A percentile compares a stretch with the other conserved stretches of the same genome.
Conservation (phyloP, 2,797 vertebrate species). For the Rhinella marina region DNA sequence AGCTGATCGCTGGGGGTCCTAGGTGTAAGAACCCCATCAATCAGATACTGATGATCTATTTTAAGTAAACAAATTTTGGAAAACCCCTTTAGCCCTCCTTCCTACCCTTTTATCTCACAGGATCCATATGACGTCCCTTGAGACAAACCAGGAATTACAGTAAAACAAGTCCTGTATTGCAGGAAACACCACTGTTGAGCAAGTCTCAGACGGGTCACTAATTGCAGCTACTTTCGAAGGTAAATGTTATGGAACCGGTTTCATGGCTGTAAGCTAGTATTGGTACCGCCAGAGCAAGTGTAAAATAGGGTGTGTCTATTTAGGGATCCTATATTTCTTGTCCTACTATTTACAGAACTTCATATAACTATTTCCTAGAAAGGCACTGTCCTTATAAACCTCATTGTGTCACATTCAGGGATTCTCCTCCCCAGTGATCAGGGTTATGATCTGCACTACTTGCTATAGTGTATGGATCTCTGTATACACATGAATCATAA, state of each 20-base stretch:
- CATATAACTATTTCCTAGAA: conserved; percentile 51
- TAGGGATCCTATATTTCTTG: conserved; percentile 34
- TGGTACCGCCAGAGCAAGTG: conserved; percentile 36
- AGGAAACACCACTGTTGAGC: conserved; percentile 13
- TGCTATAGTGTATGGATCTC: neutral
- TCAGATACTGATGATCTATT: too few relatives aligned
- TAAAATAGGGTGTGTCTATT: conserved; percentile 40
- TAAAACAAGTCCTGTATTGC: neutral
- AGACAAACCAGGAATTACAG: neutral
- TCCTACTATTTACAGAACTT: conserved; percentile 8
- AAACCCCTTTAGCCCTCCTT: too few relatives aligned
- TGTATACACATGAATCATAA: neutral
- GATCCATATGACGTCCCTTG: neutral
- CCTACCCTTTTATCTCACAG: too few relatives aligned
- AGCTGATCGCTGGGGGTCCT: too few relatives aligned
- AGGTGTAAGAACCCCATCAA: too few relatives aligned
- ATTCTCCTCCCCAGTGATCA: neutral
- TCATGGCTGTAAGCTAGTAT: conserved; percentile 48
- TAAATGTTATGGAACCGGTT: conserved; percentile 46
- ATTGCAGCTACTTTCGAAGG: conserved; percentile 48
- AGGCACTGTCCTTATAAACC: neutral
- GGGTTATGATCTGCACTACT: neutral
- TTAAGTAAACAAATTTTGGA: too few relatives aligned
- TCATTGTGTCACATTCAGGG: neutral
- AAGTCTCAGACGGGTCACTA: conserved; percentile 31